A percentile compares a stretch with the other conserved stretches of the same genome.
Conservation (phyloP, 2,888 invertebrate species). For the Drosophila ezoana region DNA sequence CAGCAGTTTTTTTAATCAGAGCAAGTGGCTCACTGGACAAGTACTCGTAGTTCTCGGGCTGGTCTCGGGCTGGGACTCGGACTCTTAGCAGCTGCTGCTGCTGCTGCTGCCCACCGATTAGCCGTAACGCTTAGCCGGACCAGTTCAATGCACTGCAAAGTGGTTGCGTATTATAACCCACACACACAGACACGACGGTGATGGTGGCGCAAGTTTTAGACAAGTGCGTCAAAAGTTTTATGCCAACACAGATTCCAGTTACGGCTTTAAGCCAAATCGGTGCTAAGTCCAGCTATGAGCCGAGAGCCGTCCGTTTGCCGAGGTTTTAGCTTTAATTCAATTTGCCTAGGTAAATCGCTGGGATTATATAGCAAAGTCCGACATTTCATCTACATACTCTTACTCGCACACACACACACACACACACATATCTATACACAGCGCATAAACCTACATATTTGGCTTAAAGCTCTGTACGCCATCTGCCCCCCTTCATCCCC, state of each 20-base stretch:
- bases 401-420: not conserved
- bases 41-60: constrained; percentile 16
- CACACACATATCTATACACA: not conserved
- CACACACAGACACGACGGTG: constrained; percentile 18
- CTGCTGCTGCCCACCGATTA: constrained; percentile 61
- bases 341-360: constrained; percentile 69
- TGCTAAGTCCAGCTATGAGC: constrained; percentile 64
- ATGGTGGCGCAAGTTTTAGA: constrained; percentile 24
- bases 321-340: constrained; percentile 74
- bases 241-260: constrained; percentile 47
- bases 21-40: constrained; percentile 46
- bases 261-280: constrained; percentile 64
- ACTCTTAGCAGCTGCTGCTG: constrained; percentile 27
- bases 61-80: not conserved
- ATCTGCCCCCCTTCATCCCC: not conserved
- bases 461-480: not conserved
- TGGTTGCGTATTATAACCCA: constrained; percentile 28
- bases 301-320: constrained; percentile 35
- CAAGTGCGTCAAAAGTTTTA: constrained; percentile 58
- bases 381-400: not conserved
- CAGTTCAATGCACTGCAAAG: constrained; percentile 67
- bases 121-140: constrained; percentile 28
- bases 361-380: constrained; percentile 62
- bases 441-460: constrained; percentile 56
- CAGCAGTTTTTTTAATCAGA: constrained; percentile 59